These are phyloP conservation scores for Oryzias celebensis DNA, from an alignment of 2,113 vertebrate genomes.

Conservation along the genomic window DNA sequence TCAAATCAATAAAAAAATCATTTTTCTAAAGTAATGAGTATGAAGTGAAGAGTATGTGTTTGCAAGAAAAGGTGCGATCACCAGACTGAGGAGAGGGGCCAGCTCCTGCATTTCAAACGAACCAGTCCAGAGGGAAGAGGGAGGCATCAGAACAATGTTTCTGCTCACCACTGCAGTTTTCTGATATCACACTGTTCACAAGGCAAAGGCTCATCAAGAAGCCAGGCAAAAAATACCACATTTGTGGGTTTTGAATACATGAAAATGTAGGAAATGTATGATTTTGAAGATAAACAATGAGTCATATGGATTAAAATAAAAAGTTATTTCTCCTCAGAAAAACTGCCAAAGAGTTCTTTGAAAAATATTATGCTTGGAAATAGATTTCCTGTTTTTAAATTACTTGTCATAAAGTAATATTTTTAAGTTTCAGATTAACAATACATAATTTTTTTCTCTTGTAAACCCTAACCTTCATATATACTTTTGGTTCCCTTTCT, in stretches of 20 bases:
- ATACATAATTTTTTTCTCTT: too few relatives aligned
- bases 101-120: constrained; percentile 8
- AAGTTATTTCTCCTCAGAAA: too few relatives aligned
- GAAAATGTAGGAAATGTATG: too few relatives aligned
- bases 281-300: too few relatives aligned
- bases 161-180: constrained; percentile 36
- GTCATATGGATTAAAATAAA: too few relatives aligned
- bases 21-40: constrained; percentile 40
- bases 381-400: too few relatives aligned
- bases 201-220: constrained; percentile 20
- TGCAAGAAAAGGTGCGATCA: constrained; percentile 5
- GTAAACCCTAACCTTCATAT: too few relatives aligned
- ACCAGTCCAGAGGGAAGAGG: constrained; percentile 10
- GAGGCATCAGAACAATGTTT: constrained; percentile 38
- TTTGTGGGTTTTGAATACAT: background rate
- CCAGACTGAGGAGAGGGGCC: background rate
- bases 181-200: background rate
- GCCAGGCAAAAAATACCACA: background rate
- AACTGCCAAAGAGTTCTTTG: too few relatives aligned
- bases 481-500: too few relatives aligned
- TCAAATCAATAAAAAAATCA: constrained; percentile 66
- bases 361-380: too few relatives aligned
- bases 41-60: constrained; percentile 14
- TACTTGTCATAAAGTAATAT: too few relatives aligned
- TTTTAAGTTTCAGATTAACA: too few relatives aligned